phyloP scores from a whole-genome alignment of 2,888 invertebrate species.

The Tubulanus polymorphus region DNA sequence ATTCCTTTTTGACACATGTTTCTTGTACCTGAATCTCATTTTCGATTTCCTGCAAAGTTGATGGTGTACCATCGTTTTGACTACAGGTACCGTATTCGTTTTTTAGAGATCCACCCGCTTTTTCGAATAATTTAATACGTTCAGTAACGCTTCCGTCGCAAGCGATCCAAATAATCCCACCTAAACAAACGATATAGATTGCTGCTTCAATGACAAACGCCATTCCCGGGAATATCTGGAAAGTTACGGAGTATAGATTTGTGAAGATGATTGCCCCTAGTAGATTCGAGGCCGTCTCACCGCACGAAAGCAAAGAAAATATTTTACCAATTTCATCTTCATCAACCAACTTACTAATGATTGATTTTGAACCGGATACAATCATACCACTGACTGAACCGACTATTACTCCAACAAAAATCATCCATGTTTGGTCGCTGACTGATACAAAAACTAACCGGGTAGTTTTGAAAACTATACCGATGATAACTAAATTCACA shows the following conservation, averaged over 20 bases:
- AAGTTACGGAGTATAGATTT: conserved; percentile 42
- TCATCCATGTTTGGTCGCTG: conserved; percentile 21
- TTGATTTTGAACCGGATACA: conserved; percentile 36
- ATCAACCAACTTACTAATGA: conserved; percentile 45
- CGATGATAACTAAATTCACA: conserved; percentile 38
- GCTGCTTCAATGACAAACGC: conserved; percentile 38
- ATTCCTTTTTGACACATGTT: no score
- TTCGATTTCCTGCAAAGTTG: no score
- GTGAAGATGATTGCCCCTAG: conserved; percentile 43
- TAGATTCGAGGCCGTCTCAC: conserved; percentile 44
- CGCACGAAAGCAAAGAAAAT: conserved; percentile 45
- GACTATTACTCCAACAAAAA: conserved; percentile 44
- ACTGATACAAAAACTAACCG: conserved; percentile 35
- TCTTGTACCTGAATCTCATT: no score
- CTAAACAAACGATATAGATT: conserved; percentile 27
- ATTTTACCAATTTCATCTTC: conserved; percentile 47
- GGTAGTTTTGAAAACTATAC: conserved; percentile 40
- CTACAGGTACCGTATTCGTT: no score
- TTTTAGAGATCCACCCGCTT: no score
- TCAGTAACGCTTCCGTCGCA: background rate
- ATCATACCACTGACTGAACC: conserved; percentile 39
- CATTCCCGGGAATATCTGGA: conserved; percentile 39
- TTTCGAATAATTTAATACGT: background rate
- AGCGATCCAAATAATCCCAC: conserved; percentile 23
- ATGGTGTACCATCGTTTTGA: no score